Conservation (phyloP, 2,888 invertebrate genomes). For the Polietes domitor region DNA sequence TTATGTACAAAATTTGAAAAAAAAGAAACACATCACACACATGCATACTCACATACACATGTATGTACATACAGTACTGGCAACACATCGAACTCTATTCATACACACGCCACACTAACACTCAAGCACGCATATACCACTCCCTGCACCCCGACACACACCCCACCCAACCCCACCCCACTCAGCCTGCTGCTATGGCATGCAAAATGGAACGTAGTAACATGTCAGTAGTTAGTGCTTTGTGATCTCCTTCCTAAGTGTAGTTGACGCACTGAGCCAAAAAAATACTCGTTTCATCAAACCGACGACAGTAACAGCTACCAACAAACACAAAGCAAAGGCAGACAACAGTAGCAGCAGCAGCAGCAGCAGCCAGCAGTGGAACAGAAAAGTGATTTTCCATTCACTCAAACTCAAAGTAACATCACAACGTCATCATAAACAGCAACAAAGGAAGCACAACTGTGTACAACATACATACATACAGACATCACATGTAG, state of each 20-base stretch:
- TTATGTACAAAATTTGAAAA: conserved; percentile 78
- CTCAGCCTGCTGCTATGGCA: no score
- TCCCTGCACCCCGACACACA: conserved; percentile 17
- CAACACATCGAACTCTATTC: conserved; percentile 64
- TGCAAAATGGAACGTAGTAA: conserved; percentile 55
- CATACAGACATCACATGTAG: no score
- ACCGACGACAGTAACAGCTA: conserved; percentile 45
- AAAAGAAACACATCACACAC: conserved; percentile 71
- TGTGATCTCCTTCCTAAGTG: conserved; percentile 42
- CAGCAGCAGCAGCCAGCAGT: not conserved
- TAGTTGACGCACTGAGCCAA: conserved; percentile 55
- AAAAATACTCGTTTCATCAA: conserved; percentile 46
- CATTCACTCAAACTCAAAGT: conserved; percentile 27
- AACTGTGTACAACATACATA: not conserved
- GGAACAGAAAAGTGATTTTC: conserved; percentile 10
- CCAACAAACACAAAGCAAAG: not conserved
- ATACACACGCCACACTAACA: conserved; percentile 55
- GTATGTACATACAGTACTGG: conserved; percentile 13
- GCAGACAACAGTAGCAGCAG: not conserved
- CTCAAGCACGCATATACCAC: conserved; percentile 25
- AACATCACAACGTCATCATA: conserved; percentile 7
- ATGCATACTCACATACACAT: conserved; percentile 52
- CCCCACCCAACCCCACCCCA: no score
- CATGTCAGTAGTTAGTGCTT: conserved; percentile 37
- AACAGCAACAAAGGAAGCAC: conserved; percentile 17